phyloP scores from a whole-genome alignment of 2,797 vertebrate genomes.

The Diplodus puntazzo region DNA sequence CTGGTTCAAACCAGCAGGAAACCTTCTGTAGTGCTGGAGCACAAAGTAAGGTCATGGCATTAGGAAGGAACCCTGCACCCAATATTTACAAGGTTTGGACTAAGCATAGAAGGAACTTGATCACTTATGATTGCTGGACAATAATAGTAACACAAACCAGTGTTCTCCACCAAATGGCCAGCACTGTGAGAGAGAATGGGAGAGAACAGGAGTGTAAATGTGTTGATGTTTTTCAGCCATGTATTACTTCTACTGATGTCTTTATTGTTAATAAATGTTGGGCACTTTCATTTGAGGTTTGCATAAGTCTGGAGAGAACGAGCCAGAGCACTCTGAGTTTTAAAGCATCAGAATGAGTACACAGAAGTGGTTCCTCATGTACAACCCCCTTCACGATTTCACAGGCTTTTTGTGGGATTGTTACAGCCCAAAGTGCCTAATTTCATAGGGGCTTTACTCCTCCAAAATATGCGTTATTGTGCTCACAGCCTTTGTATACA shows the following conservation, averaged over 20 bases:
- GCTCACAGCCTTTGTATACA: background rate
- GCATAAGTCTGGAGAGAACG: background rate
- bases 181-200: background rate
- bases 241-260: background rate
- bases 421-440: no score
- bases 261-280: slow-evolving; percentile 21
- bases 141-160: background rate
- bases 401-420: no score
- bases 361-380: background rate
- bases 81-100: background rate
- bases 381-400: background rate
- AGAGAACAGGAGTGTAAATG: no score
- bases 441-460: no score
- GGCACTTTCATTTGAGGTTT: slow-evolving; percentile 6
- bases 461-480: no score
- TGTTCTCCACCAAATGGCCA: background rate
- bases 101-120: background rate
- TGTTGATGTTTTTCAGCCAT: background rate
- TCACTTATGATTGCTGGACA: slow-evolving; percentile 1
- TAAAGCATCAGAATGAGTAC: background rate
- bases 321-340: background rate
- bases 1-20: background rate
- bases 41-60: background rate
- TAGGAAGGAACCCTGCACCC: background rate
- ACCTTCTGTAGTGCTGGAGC: background rate